Percentiles rank a stretch among this genome's conserved stretches.
These are phyloP conservation scores for Bubo scandiacus DNA, from an alignment of 2,113 vertebrate genomes.

Conservation along the genomic window DNA sequence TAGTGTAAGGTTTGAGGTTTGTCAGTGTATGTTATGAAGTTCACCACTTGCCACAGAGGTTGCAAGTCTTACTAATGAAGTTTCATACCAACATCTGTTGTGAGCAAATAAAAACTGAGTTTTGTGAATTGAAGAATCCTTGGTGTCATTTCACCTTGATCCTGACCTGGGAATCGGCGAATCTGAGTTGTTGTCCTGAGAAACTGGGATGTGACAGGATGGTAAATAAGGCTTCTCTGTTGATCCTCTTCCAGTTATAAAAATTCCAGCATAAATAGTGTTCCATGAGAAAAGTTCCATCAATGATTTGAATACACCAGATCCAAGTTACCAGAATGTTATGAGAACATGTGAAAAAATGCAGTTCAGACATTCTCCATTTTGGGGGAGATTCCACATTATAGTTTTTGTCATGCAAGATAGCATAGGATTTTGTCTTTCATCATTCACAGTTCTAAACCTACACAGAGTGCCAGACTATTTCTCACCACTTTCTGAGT, in stretches of 20 bases:
- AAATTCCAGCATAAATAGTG: not conserved
- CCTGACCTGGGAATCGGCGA: too few species aligned
- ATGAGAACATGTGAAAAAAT: not conserved
- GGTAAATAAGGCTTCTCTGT: not conserved
- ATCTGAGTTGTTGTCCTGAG: too few species aligned
- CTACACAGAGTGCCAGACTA: not conserved
- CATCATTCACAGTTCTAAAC: not conserved
- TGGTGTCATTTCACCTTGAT: too few species aligned
- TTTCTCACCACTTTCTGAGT: not conserved
- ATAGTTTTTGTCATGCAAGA: not conserved
- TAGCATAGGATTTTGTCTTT: not conserved
- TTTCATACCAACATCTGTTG: too few species aligned
- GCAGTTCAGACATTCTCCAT: not conserved
- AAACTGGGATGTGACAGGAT: too few species aligned
- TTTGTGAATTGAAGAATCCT: too few species aligned
- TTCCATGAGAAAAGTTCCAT: not conserved
- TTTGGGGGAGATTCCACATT: not conserved
- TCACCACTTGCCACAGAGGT: too few species aligned
- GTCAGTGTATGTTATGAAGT: too few species aligned
- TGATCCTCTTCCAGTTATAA: not conserved
- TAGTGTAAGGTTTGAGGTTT: too few species aligned
- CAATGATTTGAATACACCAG: not conserved
- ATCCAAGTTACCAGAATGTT: not conserved
- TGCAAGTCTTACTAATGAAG: too few species aligned
- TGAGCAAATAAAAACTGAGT: too few species aligned